Evolutionary conservation across 2,888 invertebrate species (phyloP), one percentile per base, ranked within the genome.

Genomic region (Timema podura): DNA sequence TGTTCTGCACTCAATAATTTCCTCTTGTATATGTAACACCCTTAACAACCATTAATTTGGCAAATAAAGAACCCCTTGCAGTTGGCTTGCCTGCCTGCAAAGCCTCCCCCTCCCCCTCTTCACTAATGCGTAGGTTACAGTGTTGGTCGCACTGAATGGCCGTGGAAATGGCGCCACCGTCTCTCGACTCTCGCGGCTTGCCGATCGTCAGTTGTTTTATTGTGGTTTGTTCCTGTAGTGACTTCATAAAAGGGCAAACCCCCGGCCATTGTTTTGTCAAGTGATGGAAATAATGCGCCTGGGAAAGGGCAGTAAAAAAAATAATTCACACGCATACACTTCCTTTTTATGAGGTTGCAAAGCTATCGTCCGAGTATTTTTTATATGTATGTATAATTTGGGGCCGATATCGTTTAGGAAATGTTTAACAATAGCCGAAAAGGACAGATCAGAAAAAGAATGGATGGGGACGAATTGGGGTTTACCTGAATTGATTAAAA

Each of bases 41-140:
- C 57, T 57, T 57, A 57, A 57, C 57, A 15, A 57, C 57, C 57
- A 57, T 57, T 57, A 57, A 57, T 57, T 57, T 57, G 57, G 57
- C 57, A 57, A 57, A 57, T 57, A 57, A 57, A 57, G 57, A 57
- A 57, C 6, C 57, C 6, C n/a, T 1, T 30, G 30, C 30, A 30
- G 30, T 30, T 30, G 57, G 51, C 51, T n/a, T n/a, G 51, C 51
- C 51, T 13, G n/a, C 11, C 51, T 51, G 11, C 11, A 51, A 49
- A n/a, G 51, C 30, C 30, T 30, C 30, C 30, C 30, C 30, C 30
- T 30, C 30, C 30, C 30, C 30, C 30, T 30, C 30, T 30, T 30
- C 30, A 30, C 30, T 30, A 30, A 30, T 30, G 30, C 30, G 30
- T 30, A 30, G 30, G 30, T 30, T 30, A 30, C 30, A 30, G 30